Base-by-base conservation (phyloP, 2,797 vertebrate genomes). In the Chlorospingus flavigularis region DNA sequence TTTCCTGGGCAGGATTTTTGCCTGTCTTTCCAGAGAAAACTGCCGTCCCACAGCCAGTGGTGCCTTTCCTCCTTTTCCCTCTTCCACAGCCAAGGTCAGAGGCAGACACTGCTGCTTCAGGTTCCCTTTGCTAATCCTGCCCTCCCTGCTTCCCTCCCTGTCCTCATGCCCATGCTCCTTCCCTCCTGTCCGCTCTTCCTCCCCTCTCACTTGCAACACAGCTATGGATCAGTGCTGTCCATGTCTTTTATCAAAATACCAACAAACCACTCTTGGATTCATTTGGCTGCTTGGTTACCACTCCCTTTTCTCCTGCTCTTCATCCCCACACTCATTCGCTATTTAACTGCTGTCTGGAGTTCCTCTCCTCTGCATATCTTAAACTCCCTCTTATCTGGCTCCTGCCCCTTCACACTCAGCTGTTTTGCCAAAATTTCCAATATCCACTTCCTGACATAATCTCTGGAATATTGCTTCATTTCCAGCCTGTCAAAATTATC, bases 401-500 rank as follows among this genome's bases (percentile, higher is more conserved):
- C 45, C 81, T 55, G 48, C 67, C 77, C 45, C 53, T 79, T 68
- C 72, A 35, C 55, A 48, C 63, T 70, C 60, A 7, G 26, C 47
- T 62, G 37, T 90, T 90, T 67, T 74, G 89, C 85, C 92, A 90
- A 26, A 66, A 53, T 71, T 91, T 42, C 55, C 80, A 43, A 10
- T 63, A 74, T 40, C 68, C 57, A 39, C 58, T 88, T 94, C 92
- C 94, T 89, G 87, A 72, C 6, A 0, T 71, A 50, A 88, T 92
- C 75, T 86, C 61, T 70, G 75, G 65, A 83, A 68, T 82, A 88
- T 26, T 80, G 65, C 35, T 89, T 88, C 91, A 45, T 74, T 92
- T 91, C 82, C 85, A 89, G 24, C 75, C 65, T 50, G 71, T 76
- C 81, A 79, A 45, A 79, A 70, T 90, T 91, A 95, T 88, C 78